Conservation (phyloP, 2,113 vertebrate genomes). For the Azemiops feae region DNA sequence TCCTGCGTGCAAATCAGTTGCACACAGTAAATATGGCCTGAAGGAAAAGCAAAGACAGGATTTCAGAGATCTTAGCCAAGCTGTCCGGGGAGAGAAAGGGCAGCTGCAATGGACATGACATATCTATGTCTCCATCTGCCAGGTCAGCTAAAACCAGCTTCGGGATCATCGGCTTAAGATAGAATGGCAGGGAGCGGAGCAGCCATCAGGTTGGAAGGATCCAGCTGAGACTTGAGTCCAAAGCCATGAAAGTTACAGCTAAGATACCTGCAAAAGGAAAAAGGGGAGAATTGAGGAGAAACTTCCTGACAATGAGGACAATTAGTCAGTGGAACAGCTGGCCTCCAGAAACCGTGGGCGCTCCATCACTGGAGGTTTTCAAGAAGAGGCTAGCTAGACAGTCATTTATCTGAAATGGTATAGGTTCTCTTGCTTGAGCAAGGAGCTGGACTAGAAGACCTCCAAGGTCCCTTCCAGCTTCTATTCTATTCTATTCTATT, state of each 20-base stretch:
- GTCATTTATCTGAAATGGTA: too few species aligned
- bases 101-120: neutral
- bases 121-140: slow-evolving; percentile 4
- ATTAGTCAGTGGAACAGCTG: too few species aligned
- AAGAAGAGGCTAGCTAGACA: too few species aligned
- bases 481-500: too few species aligned
- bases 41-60: neutral
- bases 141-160: slow-evolving; percentile 36
- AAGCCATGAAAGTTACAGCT: neutral
- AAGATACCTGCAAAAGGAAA: neutral
- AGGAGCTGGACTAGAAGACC: too few species aligned
- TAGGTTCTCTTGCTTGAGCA: too few species aligned
- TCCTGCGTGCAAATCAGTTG: neutral
- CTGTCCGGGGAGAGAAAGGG: slow-evolving; percentile 6
- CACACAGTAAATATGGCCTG: neutral
- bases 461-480: too few species aligned
- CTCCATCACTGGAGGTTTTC: too few species aligned
- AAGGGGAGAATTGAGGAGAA: neutral
- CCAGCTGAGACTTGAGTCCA: neutral
- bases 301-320: too few species aligned
- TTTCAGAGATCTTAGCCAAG: neutral
- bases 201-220: neutral
- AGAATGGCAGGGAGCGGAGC: neutral
- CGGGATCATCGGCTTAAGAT: slow-evolving; percentile 11
- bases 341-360: too few species aligned